A percentile compares a stretch with the other conserved stretches of the same genome.
phyloP scores from a whole-genome alignment of 2,888 invertebrate species.

The Byasa hedistus region DNA sequence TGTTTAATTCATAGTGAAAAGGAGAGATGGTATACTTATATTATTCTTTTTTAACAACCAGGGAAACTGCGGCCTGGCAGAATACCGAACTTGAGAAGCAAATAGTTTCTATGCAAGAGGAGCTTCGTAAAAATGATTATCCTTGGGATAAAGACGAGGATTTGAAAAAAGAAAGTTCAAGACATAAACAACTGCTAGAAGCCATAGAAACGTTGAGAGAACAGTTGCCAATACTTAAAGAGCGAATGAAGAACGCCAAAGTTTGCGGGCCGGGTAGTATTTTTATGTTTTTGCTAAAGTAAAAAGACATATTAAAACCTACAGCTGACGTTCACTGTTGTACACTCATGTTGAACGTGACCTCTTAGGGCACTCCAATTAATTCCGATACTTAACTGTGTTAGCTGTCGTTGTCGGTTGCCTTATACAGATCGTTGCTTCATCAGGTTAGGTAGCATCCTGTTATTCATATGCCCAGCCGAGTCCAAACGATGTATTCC shows the following conservation, averaged over 20 bases:
- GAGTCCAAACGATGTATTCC: too few species aligned
- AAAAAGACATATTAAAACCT: too few species aligned
- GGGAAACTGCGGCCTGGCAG: conserved; percentile 73
- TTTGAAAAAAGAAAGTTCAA: conserved; percentile 58
- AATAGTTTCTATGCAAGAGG: conserved; percentile 67
- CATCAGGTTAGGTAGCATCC: too few species aligned
- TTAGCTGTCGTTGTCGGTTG: too few species aligned
- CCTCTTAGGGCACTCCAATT: too few species aligned
- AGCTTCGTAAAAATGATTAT: conserved; percentile 64
- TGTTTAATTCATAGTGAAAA: background rate
- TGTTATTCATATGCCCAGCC: too few species aligned
- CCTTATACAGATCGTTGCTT: too few species aligned
- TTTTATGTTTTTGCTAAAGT: background rate
- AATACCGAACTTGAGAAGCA: conserved; percentile 73
- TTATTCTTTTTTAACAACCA: conserved; percentile 33
- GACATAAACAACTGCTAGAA: conserved; percentile 64
- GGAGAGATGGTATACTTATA: background rate
- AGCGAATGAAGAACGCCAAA: conserved; percentile 72
- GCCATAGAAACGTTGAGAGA: conserved; percentile 61
- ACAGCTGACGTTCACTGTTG: too few species aligned
- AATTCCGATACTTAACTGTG: too few species aligned
- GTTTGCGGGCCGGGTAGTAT: conserved; percentile 67
- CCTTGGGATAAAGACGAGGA: conserved; percentile 68
- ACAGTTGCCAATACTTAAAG: conserved; percentile 64
- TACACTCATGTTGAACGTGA: too few species aligned